Base-by-base conservation (phyloP, 2,888 invertebrate species). In the Nowickia ferox region DNA sequence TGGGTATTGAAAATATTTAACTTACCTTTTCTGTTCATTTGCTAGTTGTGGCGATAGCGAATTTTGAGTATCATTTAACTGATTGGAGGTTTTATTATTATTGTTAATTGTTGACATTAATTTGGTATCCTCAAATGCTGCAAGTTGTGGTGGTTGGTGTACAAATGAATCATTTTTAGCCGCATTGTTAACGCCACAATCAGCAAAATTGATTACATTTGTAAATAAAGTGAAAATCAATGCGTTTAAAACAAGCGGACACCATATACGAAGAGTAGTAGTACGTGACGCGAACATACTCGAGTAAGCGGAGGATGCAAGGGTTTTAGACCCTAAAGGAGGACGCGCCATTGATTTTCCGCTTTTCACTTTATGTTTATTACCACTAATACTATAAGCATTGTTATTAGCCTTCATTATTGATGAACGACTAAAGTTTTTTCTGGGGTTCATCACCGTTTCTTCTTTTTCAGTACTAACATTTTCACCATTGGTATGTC, bases 281-380 rank as follows among this genome's bases (percentile, higher is more conserved):
- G 61, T 48, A 46, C 51, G n/a, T 40, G 55, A 53, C 53, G 76
- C 59, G 42, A 71, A 69, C n/a, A 61, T 19, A 40, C 69, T 75
- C 15, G 19, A n/a, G 9, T 51, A 5, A 38, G 42, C 15, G 44
- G 2, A 13, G 22, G 42, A 19, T 46, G 44, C n/a, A 40, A 11
- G 38, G 63, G 22, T 10, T 38, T 51, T 75, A 80, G 78, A 86
- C 53, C 88, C 84, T 86, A 89, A 86, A 87, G 78, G 80, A 71
- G 87, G 83, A 69, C 83, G 76, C 77, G 66, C 79, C 87, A 90
- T 89, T 89, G 89, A 90, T 89, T 90, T 90, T 90, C 82, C 88
- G 87, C 87, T 85, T 89, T 87, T 88, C 80, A 88, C 88, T 86
- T 87, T 79, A 46, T 68, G 61, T 69, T 81, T 81, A 81, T 68